Percentiles rank a stretch among this genome's conserved stretches.
These are phyloP conservation scores for Cuculus canorus DNA, from an alignment of 2,797 vertebrate genomes.

Conservation along the genomic window DNA sequence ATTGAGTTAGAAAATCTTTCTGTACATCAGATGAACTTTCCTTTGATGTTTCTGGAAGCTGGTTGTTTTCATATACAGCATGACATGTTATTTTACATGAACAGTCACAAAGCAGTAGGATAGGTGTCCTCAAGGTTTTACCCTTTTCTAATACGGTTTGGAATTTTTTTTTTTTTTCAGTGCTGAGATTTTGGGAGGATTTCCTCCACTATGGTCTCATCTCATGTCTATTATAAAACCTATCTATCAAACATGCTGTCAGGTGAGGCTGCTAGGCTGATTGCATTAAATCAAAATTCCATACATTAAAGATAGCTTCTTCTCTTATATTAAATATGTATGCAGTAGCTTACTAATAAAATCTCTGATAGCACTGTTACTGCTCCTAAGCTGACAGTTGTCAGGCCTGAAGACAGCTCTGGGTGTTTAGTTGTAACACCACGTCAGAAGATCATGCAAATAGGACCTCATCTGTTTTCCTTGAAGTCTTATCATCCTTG, in stretches of 20 bases:
- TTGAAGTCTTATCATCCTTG: neutral
- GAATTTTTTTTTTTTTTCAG: neutral
- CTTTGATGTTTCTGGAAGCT: neutral
- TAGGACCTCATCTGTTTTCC: neutral
- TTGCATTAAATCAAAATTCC: neutral
- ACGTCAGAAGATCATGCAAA: neutral
- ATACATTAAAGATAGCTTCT: neutral
- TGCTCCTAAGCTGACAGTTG: neutral
- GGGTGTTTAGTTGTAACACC: neutral
- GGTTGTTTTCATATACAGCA: neutral
- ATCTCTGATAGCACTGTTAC: neutral
- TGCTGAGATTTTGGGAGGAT: neutral
- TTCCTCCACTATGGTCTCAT: neutral
- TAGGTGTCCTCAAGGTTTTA: neutral
- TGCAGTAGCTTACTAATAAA: neutral
- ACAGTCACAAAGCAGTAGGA: neutral
- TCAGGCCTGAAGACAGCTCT: fast-evolving
- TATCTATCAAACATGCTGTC: neutral
- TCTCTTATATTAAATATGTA: neutral
- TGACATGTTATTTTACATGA: neutral
- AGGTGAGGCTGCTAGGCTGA: neutral
- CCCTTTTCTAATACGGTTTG: neutral
- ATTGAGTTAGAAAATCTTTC: neutral
- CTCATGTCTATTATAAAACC: neutral
- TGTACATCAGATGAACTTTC: neutral